Conservation (phyloP, 2,113 vertebrate genomes). For the Calyptommatus sinebrachiatus region DNA sequence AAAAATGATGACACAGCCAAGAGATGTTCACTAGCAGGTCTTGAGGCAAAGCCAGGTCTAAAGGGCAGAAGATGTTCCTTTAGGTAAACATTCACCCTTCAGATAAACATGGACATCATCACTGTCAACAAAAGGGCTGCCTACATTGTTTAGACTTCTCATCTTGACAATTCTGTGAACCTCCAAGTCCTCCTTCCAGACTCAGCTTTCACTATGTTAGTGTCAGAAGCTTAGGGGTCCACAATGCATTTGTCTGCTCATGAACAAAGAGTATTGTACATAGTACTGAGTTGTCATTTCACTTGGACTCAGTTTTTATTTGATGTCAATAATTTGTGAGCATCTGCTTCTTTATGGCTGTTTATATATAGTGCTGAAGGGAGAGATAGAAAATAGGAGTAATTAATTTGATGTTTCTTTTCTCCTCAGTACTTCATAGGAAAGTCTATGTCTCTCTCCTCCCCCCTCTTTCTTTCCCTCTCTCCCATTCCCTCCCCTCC, state of each 20-base stretch:
- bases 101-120: no score
- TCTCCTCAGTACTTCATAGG: background rate
- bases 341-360: background rate
- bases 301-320: background rate
- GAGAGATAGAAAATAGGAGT: background rate
- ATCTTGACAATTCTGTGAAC: no score
- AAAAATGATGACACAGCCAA: no score
- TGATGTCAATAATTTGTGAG: background rate
- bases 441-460: no score
- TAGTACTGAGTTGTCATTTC: background rate
- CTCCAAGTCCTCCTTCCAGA: no score
- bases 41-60: no score
- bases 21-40: no score
- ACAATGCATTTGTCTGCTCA: background rate
- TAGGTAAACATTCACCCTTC: no score
- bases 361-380: background rate
- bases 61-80: no score
- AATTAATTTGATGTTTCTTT: background rate
- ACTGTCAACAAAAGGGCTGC: no score
- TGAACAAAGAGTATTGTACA: background rate
- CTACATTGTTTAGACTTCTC: no score
- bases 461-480: no score
- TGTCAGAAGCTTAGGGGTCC: background rate
- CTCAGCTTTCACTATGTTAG: background rate
- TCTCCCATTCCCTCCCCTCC: background rate